These are phyloP conservation scores for Polietes domitor DNA, from an alignment of 2,888 invertebrate genomes.

Conservation along the genomic window DNA sequence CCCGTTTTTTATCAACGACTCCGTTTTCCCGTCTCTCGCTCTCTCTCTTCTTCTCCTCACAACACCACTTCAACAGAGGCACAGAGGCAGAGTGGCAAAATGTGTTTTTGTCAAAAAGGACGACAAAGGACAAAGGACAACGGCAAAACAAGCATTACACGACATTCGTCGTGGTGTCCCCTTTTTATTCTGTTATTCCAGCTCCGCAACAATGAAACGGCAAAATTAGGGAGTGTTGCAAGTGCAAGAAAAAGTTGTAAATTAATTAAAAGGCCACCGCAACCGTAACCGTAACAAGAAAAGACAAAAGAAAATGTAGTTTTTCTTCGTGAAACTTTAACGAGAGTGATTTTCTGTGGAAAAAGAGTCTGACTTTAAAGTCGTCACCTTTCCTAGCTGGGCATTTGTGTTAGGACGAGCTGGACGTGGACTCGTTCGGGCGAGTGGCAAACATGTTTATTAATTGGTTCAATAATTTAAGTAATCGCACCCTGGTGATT, in stretches of 20 bases:
- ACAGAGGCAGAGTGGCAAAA: neutral
- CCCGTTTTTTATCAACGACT: slow-evolving; percentile 50
- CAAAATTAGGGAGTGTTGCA: slow-evolving; percentile 33
- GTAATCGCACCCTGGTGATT: slow-evolving; percentile 80
- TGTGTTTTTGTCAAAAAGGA: slow-evolving; percentile 41
- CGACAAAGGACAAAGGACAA: neutral
- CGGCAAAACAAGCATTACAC: slow-evolving; percentile 10
- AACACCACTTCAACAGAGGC: neutral
- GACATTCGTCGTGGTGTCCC: neutral
- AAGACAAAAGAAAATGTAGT: slow-evolving; percentile 39
- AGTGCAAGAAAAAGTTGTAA: slow-evolving; percentile 32
- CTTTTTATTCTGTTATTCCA: neutral
- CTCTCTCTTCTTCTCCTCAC: slow-evolving; percentile 25
- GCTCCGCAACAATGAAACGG: slow-evolving; percentile 12
- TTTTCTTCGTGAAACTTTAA: slow-evolving; percentile 9
- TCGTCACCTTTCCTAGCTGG: no score
- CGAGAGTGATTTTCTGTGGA: neutral
- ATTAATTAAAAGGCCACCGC: slow-evolving; percentile 40
- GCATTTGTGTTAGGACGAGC: neutral
- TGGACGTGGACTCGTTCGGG: neutral
- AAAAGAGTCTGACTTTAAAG: no score
- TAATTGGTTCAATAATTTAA: slow-evolving; percentile 79
- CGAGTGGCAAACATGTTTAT: slow-evolving; percentile 74
- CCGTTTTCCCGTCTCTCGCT: no score
- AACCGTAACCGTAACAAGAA: no score